Percentiles rank a stretch among this genome's conserved stretches.
These are phyloP conservation scores for Eretmocerus hayati DNA, from an alignment of 2,888 invertebrate genomes.

Conservation along the genomic window DNA sequence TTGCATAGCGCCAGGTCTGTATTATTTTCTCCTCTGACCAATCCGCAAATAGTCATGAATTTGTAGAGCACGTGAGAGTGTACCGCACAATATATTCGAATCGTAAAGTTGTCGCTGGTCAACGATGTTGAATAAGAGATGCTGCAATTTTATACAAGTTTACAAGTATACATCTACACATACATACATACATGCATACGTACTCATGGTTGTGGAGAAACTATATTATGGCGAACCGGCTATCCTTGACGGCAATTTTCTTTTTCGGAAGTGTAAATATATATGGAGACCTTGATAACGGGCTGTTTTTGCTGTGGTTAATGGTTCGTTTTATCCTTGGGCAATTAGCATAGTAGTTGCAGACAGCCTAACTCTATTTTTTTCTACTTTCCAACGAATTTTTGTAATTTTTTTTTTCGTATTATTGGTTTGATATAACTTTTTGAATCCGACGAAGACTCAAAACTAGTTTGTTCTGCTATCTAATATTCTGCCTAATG, in stretches of 20 bases:
- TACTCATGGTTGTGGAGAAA: too few relatives aligned
- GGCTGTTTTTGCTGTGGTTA: constrained; percentile 25
- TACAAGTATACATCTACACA: too few relatives aligned
- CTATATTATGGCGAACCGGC: constrained; percentile 24
- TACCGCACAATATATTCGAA: neutral
- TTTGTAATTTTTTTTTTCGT: too few relatives aligned
- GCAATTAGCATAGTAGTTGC: constrained; percentile 24
- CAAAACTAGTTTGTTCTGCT: too few relatives aligned
- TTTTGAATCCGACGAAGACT: too few relatives aligned
- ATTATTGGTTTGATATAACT: too few relatives aligned
- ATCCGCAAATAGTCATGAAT: neutral
- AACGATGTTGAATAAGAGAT: neutral
- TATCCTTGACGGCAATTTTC: constrained; percentile 32
- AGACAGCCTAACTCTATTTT: too few relatives aligned
- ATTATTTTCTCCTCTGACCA: neutral
- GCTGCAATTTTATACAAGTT: too few relatives aligned
- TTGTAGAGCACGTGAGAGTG: neutral
- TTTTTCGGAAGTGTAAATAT: constrained; percentile 22
- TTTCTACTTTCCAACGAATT: too few relatives aligned
- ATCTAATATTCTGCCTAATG: too few relatives aligned
- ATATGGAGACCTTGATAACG: constrained; percentile 24
- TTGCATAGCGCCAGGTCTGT: too few relatives aligned
- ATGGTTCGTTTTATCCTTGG: constrained; percentile 23
- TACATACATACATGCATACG: neutral
- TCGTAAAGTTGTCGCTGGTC: neutral